Evolutionary conservation across 2,797 vertebrate genomes (phyloP).

Genomic region (Platalea minor): DNA sequence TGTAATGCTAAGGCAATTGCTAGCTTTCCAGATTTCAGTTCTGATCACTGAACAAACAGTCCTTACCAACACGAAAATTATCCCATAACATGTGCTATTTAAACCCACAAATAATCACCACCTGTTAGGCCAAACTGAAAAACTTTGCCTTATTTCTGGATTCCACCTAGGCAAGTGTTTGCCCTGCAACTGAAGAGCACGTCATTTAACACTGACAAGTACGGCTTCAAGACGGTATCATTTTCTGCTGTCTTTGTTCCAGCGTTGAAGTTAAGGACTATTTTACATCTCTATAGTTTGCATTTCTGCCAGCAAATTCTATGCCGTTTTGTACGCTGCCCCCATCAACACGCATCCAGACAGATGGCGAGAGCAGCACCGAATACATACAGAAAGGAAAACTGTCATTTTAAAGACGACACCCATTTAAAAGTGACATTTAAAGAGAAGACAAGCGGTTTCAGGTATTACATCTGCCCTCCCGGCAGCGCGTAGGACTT

Average conservation of each 20-base stretch:
- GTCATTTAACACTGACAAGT: neutral
- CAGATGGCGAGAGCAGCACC: slow-evolving; percentile 1
- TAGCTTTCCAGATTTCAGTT: neutral
- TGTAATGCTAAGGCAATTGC: neutral
- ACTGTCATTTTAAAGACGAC: neutral
- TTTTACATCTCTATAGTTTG: neutral
- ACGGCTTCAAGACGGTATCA: neutral
- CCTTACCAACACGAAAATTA: neutral
- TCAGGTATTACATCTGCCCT: slow-evolving; percentile 25
- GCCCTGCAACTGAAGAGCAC: neutral
- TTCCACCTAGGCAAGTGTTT: neutral
- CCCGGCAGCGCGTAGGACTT: neutral
- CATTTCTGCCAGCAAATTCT: neutral
- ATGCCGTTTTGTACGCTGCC: neutral
- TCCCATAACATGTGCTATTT: neutral
- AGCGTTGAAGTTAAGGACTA: neutral
- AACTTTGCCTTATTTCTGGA: neutral
- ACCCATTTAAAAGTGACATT: slow-evolving; percentile 2
- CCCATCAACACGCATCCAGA: neutral
- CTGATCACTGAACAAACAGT: neutral
- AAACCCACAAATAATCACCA: neutral
- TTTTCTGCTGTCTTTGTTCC: neutral
- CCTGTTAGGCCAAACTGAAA: neutral
- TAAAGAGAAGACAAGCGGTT: neutral
- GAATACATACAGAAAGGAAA: neutral